Conservation (phyloP, 2,113 vertebrate species). For the Rissa tridactyla region DNA sequence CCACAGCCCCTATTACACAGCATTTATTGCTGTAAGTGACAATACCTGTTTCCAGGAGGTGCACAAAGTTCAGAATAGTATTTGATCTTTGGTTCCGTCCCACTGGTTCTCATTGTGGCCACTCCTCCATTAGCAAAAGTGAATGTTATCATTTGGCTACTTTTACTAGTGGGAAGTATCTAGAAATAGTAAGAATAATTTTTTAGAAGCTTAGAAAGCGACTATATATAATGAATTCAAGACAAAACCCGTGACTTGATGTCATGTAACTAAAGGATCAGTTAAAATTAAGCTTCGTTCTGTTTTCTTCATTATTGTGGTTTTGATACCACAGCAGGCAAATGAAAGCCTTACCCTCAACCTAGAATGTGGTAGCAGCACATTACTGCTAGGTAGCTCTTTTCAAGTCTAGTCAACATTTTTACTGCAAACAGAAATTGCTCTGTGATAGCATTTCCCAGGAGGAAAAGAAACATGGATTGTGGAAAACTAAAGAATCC, state of each 20-base stretch:
- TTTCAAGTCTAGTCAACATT: neutral
- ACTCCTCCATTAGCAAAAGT: constrained; percentile 92
- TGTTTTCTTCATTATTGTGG: neutral
- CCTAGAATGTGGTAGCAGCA: neutral
- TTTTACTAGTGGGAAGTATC: constrained; percentile 91
- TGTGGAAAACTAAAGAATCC: neutral
- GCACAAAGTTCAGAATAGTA: constrained; percentile 95
- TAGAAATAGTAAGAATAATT: constrained; percentile 49
- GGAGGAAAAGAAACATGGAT: neutral
- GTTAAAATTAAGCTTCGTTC: neutral
- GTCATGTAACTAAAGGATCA: neutral
- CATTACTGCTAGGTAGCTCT: neutral
- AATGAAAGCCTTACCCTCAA: neutral
- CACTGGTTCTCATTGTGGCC: constrained; percentile 95
- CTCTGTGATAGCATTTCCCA: neutral
- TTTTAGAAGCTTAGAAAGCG: neutral
- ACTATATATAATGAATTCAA: neutral
- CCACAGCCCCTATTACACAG: neutral
- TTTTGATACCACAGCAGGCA: neutral
- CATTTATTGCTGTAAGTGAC: neutral
- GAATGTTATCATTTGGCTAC: constrained; percentile 98
- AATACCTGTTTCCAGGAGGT: constrained; percentile 92
- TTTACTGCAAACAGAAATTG: neutral
- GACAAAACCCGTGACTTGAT: neutral
- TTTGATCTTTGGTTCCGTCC: constrained; percentile 97